Conservation (phyloP, 2,888 invertebrate genomes). For the Adineta ricciae region DNA sequence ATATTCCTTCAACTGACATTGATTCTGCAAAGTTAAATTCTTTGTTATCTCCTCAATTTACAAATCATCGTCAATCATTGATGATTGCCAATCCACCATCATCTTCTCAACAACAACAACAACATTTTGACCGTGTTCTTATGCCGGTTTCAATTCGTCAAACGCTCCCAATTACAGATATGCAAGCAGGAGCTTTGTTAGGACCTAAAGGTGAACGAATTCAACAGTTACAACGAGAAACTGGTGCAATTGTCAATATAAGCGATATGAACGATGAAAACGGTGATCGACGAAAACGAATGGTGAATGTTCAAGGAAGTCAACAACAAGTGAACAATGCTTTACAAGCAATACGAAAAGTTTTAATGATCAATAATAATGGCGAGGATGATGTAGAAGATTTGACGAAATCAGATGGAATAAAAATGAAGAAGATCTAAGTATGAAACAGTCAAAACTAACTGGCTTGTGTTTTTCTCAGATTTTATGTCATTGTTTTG, state of each 20-base stretch:
- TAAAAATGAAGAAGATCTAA: neutral
- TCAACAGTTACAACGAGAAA: neutral
- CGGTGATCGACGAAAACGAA: neutral
- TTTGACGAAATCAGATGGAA: neutral
- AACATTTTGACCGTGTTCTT: neutral
- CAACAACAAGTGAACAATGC: neutral
- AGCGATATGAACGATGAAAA: neutral
- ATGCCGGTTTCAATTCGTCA: neutral
- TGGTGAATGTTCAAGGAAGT: neutral
- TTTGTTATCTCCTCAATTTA: neutral
- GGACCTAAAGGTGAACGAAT: constrained; percentile 3
- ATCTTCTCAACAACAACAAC: no score
- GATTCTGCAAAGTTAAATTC: neutral
- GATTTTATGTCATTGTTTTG: no score
- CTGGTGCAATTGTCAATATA: neutral
- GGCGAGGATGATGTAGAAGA: neutral
- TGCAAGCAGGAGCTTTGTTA: neutral
- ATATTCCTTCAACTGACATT: neutral
- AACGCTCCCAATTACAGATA: neutral
- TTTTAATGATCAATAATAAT: neutral
- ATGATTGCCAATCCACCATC: neutral
- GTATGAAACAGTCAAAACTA: no score
- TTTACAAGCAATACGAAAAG: neutral
- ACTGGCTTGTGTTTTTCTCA: no score
- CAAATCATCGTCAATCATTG: neutral